A percentile compares a stretch with the other conserved stretches of the same genome.
phyloP scores from a whole-genome alignment of 1,140 invertebrate species.

The Penaeus chinensis region DNA sequence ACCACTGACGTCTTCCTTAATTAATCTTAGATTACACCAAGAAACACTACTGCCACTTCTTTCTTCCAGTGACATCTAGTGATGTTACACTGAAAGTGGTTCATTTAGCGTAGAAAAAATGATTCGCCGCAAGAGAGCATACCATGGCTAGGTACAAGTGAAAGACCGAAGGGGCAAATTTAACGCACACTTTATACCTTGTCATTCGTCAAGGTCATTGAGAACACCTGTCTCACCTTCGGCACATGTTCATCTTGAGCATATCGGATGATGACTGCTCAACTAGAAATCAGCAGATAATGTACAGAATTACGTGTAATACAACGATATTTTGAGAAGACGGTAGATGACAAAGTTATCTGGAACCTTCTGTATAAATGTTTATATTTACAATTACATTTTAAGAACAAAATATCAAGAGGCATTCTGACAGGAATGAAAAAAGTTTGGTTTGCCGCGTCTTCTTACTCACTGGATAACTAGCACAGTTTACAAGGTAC shows the following conservation, averaged over 20 bases:
- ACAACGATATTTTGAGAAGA: too few relatives aligned
- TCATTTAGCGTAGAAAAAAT: not conserved
- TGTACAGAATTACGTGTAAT: too few relatives aligned
- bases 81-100: slow-evolving; percentile 2
- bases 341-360: too few relatives aligned
- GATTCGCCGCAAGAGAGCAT: not conserved
- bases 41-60: slow-evolving; percentile 45
- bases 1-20: slow-evolving; percentile 51
- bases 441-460: slow-evolving; percentile 4
- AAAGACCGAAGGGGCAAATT: too few relatives aligned
- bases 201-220: too few relatives aligned
- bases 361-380: not conserved
- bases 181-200: too few relatives aligned
- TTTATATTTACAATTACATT: not conserved
- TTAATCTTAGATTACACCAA: slow-evolving; percentile 42
- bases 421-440: not conserved
- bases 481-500: not conserved
- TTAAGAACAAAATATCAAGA: not conserved
- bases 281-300: too few relatives aligned
- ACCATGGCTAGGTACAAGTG: not conserved
- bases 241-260: too few relatives aligned
- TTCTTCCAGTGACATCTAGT: slow-evolving; percentile 45
- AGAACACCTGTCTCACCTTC: too few relatives aligned
- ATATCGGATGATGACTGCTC: too few relatives aligned
- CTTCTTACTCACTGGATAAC: slow-evolving; percentile 6